Percentiles rank a stretch among this genome's conserved stretches.
These are phyloP conservation scores for Pempheris klunzingeri DNA, from an alignment of 2,797 vertebrate species.

Conservation along the genomic window DNA sequence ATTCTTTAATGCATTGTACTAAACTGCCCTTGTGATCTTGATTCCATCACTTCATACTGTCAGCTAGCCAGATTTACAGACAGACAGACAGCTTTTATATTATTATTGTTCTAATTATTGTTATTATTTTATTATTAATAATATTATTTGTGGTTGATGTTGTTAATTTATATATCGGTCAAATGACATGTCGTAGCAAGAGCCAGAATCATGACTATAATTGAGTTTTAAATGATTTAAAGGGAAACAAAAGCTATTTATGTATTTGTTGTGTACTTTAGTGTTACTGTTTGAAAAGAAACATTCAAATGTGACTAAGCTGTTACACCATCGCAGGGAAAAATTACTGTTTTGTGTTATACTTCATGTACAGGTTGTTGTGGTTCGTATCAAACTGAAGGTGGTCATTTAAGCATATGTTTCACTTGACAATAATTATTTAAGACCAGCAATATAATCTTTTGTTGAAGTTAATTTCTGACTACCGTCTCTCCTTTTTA, in stretches of 20 bases:
- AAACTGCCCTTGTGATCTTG: constrained; percentile 41
- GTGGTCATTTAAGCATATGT: constrained; percentile 68
- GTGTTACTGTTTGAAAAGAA: constrained; percentile 80
- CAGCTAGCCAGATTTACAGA: constrained; percentile 84
- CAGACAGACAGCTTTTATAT: constrained; percentile 80
- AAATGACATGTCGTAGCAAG: constrained; percentile 77
- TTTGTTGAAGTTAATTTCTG: constrained; percentile 59
- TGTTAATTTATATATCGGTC: constrained; percentile 84
- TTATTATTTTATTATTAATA: constrained; percentile 69
- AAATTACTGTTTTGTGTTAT: constrained; percentile 82
- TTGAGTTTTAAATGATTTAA: constrained; percentile 81
- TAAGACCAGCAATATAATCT: constrained; percentile 84
- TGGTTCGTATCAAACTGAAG: constrained; percentile 73
- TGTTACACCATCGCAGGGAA: constrained; percentile 78
- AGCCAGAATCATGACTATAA: constrained; percentile 80
- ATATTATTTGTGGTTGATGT: constrained; percentile 77
- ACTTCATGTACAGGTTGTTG: constrained; percentile 71
- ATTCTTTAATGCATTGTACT: constrained; percentile 44
- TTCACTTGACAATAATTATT: constrained; percentile 80
- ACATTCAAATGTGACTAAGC: constrained; percentile 80
- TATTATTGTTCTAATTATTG: constrained; percentile 77
- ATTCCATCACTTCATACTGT: constrained; percentile 75
- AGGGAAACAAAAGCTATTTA: constrained; percentile 88
- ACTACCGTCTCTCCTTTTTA: constrained; percentile 47
- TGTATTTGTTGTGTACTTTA: constrained; percentile 83